phyloP scores from a whole-genome alignment of 53 echinoderm and acorn worm genomes.

The Stichopus horrens region DNA sequence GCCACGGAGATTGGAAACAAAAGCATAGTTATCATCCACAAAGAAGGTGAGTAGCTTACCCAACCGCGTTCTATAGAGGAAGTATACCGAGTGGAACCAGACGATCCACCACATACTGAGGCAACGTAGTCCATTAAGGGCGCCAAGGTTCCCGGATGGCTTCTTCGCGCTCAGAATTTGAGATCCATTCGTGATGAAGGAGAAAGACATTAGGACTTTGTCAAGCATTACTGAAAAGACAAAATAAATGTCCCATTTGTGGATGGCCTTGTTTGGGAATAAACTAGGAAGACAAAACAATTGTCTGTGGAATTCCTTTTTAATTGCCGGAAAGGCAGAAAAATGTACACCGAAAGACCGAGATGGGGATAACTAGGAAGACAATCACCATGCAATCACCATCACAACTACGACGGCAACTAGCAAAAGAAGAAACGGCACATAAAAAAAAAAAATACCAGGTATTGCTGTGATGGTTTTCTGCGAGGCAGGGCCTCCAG shows the following conservation, averaged over 20 bases:
- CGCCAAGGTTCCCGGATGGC: slow-evolving; percentile 26
- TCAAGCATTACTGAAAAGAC: not conserved
- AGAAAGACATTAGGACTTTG: slow-evolving; percentile 23
- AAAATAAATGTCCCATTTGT: too few species aligned
- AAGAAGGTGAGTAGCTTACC: not conserved
- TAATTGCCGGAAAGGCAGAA: too few species aligned
- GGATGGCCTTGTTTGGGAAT: too few species aligned
- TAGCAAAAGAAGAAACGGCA: not conserved
- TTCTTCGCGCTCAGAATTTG: slow-evolving; percentile 28
- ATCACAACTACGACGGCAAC: too few species aligned
- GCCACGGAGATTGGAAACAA: too few species aligned
- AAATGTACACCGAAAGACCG: too few species aligned
- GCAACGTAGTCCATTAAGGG: slow-evolving; percentile 33
- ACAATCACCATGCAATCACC: too few species aligned
- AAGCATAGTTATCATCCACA: too few species aligned
- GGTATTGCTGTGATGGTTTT: not conserved
- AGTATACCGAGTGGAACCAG: slow-evolving; percentile 9
- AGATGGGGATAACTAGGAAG: too few species aligned
- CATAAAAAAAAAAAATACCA: not conserved
- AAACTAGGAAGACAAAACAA: too few species aligned
- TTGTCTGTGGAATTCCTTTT: too few species aligned
- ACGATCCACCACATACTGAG: slow-evolving; percentile 43
- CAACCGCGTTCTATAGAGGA: slow-evolving; percentile 14
- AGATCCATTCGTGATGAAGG: slow-evolving; percentile 4
- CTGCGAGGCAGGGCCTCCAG: not conserved